phyloP scores from a whole-genome alignment of 2,797 vertebrate genomes.

The Amazona finschi region DNA sequence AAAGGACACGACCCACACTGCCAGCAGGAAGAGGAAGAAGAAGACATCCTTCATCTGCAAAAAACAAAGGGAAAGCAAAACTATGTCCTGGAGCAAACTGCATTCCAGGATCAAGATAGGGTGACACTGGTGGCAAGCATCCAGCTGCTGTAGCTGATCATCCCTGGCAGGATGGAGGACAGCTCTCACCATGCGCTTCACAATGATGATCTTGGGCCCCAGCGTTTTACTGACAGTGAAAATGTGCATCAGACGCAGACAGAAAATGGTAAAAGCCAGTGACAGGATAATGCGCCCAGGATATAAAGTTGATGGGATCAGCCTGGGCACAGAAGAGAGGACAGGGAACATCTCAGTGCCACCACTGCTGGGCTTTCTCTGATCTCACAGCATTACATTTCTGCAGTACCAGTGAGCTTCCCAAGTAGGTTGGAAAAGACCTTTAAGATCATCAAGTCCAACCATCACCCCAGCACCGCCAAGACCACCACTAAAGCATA shows the following conservation, averaged over 20 bases:
- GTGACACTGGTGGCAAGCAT: not conserved
- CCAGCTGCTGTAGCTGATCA: not conserved
- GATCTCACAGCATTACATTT: not conserved
- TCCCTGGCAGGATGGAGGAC: not conserved
- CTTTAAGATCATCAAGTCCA: not conserved
- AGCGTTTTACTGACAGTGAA: slow-evolving; percentile 92
- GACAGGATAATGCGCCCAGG: slow-evolving; percentile 89
- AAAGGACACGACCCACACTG: slow-evolving; percentile 95
- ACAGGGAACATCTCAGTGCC: not conserved
- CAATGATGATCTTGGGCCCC: slow-evolving; percentile 98
- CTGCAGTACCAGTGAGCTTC: not conserved
- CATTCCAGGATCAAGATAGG: not conserved
- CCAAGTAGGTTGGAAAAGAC: not conserved
- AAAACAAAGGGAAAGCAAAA: not conserved
- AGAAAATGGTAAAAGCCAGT: slow-evolving; percentile 93
- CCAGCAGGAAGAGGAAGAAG: slow-evolving; percentile 97
- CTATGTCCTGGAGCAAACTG: not conserved
- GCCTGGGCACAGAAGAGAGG: slow-evolving; percentile 62
- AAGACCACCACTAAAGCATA: not conserved
- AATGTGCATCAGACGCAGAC: slow-evolving; percentile 95
- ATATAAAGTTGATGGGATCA: slow-evolving; percentile 81
- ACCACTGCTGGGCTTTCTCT: not conserved
- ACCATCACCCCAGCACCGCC: not conserved
- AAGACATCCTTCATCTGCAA: slow-evolving; percentile 95
- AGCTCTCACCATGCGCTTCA: slow-evolving; percentile 89